Percentiles rank a stretch among this genome's conserved stretches.
These are phyloP conservation scores for Amphimallon solstitiale DNA, from an alignment of 2,888 invertebrate species.

Conservation along the genomic window DNA sequence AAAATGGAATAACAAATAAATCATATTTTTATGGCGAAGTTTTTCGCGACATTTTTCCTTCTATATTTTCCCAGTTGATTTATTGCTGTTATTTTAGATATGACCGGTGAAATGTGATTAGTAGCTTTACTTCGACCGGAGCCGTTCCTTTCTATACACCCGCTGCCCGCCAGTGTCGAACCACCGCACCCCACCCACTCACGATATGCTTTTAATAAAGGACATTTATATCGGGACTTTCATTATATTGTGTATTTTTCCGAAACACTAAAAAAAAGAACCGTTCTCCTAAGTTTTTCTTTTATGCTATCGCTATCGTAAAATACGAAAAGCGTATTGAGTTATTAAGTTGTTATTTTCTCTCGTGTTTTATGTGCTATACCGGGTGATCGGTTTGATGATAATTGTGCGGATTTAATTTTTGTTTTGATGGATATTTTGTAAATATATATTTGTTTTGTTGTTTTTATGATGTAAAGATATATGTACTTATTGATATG, in stretches of 20 bases:
- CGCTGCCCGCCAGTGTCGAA: background rate
- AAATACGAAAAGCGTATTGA: conserved; percentile 30
- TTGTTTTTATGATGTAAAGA: too few relatives aligned
- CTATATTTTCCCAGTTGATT: conserved; percentile 35
- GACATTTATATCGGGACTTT: conserved; percentile 26
- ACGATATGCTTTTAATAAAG: conserved; percentile 22
- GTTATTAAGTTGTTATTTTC: conserved; percentile 14
- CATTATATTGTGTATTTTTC: conserved; percentile 17
- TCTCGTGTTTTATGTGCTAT: too few relatives aligned
- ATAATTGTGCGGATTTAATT: too few relatives aligned
- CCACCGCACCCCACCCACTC: background rate
- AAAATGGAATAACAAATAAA: conserved; percentile 47
- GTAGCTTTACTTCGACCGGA: conserved; percentile 26
- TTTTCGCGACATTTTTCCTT: conserved; percentile 39
- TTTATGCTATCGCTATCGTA: conserved; percentile 2
- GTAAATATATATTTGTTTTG: too few relatives aligned
- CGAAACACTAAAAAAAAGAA: conserved; percentile 8
- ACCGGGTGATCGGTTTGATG: too few relatives aligned
- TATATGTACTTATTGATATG: too few relatives aligned
- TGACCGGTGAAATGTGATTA: conserved; percentile 35
- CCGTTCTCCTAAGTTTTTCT: conserved; percentile 15
- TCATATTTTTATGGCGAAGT: conserved; percentile 43
- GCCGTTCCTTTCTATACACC: background rate
- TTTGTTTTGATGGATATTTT: too few relatives aligned
- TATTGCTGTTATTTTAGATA: conserved; percentile 40